Base-by-base conservation (phyloP, 2,113 vertebrate species). In the Perca fluviatilis region DNA sequence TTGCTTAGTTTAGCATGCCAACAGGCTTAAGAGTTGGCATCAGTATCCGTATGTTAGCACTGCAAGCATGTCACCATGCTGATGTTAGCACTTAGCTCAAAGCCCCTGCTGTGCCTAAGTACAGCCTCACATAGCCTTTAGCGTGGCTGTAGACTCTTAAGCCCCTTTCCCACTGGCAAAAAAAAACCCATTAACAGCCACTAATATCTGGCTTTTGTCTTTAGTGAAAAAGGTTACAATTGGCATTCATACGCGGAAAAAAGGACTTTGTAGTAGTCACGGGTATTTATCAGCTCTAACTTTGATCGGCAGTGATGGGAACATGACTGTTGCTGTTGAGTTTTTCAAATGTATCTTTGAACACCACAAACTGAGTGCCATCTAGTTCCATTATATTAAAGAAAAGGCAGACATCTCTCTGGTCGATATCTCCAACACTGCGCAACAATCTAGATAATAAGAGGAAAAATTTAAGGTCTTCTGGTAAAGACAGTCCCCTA, bases 61-160 rank as follows among this genome's bases (percentile, higher is more conserved):
- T 36, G 40, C 23, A 25, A 58, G 13, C 60, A 10, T 12, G 33
- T 64, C n/a, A 64, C 30, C 57, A 15, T 16, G 33, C 23, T 64
- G 23, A 63, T 64, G 36, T 54, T 56, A 71, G 47, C 19, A 63
- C 63, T 79, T 2, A 68, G 40, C 46, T 54, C 25, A 46, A 63
- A 43, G 16, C 65, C 77, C 21, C n/a, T 43, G 56, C 53, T 49
- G 36, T 49, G 21, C 50, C 33, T 14, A n/a, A 49, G 15, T 33
- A 43, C 40, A 43, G 40, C 40, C 51, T 57, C 21, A 57, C 12
- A 54, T n/a, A 43, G 49, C 25, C 18, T 18, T 47, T 21, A 13
- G 25, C 2, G 36, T 12, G 21, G 51, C 4, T 18, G 30, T n/a
- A 27, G 19, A 23, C 13, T 74, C 40, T 10, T 43, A 43, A 10